Conservation (phyloP, 2,888 invertebrate genomes). For the Cheilosia vulpina region DNA sequence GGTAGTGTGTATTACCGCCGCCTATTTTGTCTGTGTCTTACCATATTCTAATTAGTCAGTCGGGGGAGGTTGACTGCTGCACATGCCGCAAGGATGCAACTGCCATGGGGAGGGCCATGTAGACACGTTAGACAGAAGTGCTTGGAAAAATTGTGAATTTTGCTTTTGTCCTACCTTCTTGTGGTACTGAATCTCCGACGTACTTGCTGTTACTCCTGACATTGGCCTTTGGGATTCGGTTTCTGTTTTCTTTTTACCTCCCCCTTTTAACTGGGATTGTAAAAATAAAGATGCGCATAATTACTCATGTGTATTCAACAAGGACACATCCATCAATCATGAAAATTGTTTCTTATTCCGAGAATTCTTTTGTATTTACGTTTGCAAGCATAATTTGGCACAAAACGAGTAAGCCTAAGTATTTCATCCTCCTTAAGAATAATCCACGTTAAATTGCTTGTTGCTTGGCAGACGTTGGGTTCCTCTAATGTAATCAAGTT, state of each 20-base stretch:
- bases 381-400: constrained; percentile 26
- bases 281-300: neutral
- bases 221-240: constrained; percentile 14
- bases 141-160: constrained; percentile 11
- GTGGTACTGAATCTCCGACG: neutral
- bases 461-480: constrained; percentile 46
- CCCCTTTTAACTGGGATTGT: neutral
- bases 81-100: constrained; percentile 40
- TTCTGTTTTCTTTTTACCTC: neutral
- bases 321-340: constrained; percentile 42
- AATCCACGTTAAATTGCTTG: constrained; percentile 66
- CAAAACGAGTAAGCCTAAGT: constrained; percentile 23
- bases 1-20: constrained; percentile 23
- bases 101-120: constrained; percentile 1
- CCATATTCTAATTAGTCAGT: constrained; percentile 60
- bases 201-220: constrained; percentile 20
- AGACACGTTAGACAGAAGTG: constrained; percentile 26
- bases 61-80: neutral
- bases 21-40: constrained; percentile 65
- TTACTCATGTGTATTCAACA: constrained; percentile 37
- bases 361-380: constrained; percentile 26
- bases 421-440: constrained; percentile 52
- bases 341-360: neutral
- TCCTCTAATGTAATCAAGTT: constrained; percentile 59
- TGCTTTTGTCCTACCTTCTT: neutral